Evolutionary conservation across 2,113 vertebrate genomes (phyloP).

Genomic region (Emydocephalus ijimae): DNA sequence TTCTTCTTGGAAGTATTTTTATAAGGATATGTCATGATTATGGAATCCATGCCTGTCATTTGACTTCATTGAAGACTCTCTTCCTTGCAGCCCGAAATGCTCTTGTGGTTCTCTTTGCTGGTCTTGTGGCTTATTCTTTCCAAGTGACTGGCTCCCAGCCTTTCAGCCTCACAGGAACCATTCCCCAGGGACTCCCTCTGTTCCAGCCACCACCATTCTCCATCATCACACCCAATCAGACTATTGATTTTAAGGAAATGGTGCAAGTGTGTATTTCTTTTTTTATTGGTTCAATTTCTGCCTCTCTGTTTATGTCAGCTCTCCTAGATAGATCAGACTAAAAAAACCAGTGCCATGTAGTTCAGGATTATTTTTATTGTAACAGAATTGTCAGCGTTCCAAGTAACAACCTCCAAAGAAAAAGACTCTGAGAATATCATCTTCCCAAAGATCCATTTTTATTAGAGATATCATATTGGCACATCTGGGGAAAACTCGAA

Average conservation of each 20-base stretch:
- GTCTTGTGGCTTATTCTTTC: constrained; percentile 83
- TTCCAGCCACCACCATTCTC: constrained; percentile 76
- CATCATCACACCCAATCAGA: constrained; percentile 73
- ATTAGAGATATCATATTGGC: too few species aligned
- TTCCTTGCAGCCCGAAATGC: constrained; percentile 75
- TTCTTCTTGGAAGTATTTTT: rapidly evolving
- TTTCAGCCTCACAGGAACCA: constrained; percentile 84
- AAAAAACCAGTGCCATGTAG: neutral
- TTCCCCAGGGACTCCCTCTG: constrained; percentile 76
- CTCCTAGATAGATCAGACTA: neutral
- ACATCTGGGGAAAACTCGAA: too few species aligned
- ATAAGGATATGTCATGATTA: neutral
- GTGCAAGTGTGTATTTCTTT: constrained; percentile 68
- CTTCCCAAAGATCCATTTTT: too few species aligned
- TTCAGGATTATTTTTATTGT: neutral
- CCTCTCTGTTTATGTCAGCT: neutral
- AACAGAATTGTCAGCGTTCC: neutral
- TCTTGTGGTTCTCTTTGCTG: constrained; percentile 83
- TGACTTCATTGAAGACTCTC: rapidly evolving
- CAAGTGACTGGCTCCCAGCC: constrained; percentile 72
- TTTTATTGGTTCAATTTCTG: neutral
- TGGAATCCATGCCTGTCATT: rapidly evolving
- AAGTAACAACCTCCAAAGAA: too few species aligned
- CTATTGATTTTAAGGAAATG: constrained; percentile 77
- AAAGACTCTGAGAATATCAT: too few species aligned